phyloP scores from a whole-genome alignment of 2,797 vertebrate species.

The Valencia hispanica region DNA sequence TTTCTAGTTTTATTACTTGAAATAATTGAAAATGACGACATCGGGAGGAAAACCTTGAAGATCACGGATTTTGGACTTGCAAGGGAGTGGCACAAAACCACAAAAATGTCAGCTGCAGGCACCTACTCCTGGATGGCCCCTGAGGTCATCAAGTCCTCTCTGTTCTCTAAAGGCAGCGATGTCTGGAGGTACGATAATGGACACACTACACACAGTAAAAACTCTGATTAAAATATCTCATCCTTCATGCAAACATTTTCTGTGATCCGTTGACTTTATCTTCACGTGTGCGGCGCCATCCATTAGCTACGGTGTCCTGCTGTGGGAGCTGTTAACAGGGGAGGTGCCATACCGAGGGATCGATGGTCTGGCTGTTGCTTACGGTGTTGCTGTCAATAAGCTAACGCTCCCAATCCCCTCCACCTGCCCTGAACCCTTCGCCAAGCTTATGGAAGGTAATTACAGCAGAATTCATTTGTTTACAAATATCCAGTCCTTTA shows the following conservation, averaged over 20 bases:
- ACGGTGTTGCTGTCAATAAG: constrained; percentile 94
- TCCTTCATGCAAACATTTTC: background rate
- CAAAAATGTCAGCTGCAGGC: constrained; percentile 94
- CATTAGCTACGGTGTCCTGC: constrained; percentile 91
- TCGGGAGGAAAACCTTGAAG: constrained; percentile 94
- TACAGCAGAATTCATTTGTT: background rate
- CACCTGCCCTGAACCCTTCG: constrained; percentile 94
- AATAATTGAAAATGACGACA: constrained; percentile 92
- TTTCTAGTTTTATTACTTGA: constrained; percentile 92
- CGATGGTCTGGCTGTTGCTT: constrained; percentile 94
- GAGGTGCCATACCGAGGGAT: constrained; percentile 96
- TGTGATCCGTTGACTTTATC: background rate
- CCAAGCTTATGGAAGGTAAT: constrained; percentile 95
- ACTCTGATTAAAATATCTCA: background rate
- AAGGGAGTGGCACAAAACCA: constrained; percentile 96
- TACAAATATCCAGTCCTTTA: background rate
- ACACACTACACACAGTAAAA: background rate
- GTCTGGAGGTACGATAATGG: constrained; percentile 87
- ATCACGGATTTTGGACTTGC: constrained; percentile 97
- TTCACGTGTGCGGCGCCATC: constrained; percentile 3
- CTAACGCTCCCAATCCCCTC: constrained; percentile 94
- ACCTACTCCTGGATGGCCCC: constrained; percentile 99
- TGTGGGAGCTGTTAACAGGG: constrained; percentile 96
- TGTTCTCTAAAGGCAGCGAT: constrained; percentile 98
- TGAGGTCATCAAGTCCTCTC: constrained; percentile 94